phyloP scores from a whole-genome alignment of 2,888 invertebrate genomes.

The Metallyticus violacea region DNA sequence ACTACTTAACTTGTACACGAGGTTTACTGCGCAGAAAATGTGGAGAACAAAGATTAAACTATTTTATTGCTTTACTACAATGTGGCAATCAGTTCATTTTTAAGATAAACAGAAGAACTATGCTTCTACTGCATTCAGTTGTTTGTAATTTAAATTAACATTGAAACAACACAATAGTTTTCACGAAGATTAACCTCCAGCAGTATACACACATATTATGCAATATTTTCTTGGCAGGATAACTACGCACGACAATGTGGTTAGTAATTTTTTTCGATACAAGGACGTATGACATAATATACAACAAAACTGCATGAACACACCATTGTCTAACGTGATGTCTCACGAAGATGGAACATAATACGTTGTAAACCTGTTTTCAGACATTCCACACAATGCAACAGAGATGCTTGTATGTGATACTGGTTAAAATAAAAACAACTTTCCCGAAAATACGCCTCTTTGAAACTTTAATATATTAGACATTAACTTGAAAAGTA shows the following conservation, averaged over 20 bases:
- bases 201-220: background rate
- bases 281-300: background rate
- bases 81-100: too few relatives aligned
- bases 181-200: background rate
- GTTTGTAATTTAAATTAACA: too few relatives aligned
- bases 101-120: too few relatives aligned
- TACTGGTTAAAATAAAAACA: too few relatives aligned
- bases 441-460: too few relatives aligned
- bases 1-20: background rate
- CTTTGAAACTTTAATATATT: too few relatives aligned
- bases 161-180: background rate
- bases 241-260: background rate
- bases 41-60: too few relatives aligned
- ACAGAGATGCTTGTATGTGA: background rate
- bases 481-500: too few relatives aligned
- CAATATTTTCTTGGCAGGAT: background rate
- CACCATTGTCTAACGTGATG: background rate
- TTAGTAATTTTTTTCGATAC: background rate
- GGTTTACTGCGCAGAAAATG: background rate
- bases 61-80: too few relatives aligned
- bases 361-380: background rate
- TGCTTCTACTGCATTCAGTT: too few relatives aligned
- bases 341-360: background rate
- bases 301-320: background rate
- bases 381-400: background rate